A percentile compares a stretch with the other conserved stretches of the same genome.
These are phyloP conservation scores for Rhyacichthys aspro DNA, from an alignment of 2,797 vertebrate genomes.

Conservation along the genomic window DNA sequence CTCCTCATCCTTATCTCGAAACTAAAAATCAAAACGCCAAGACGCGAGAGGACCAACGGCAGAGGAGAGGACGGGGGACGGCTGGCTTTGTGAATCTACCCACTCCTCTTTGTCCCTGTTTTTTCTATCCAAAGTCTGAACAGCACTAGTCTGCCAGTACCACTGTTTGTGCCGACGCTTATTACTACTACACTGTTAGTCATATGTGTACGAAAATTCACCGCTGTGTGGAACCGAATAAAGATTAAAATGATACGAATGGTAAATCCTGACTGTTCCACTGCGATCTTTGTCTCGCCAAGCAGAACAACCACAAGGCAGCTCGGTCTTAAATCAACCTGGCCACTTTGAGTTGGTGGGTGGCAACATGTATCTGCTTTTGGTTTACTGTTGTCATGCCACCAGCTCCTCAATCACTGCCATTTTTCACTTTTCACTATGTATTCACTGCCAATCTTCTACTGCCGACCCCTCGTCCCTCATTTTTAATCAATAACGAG, in stretches of 20 bases:
- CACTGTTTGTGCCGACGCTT: constrained; percentile 57
- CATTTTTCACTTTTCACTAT: constrained; percentile 41
- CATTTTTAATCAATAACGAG: constrained; percentile 30
- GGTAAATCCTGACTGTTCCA: constrained; percentile 39
- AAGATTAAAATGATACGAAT: neutral
- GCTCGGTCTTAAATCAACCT: constrained; percentile 29
- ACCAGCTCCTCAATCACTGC: constrained; percentile 56
- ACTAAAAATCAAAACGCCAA: constrained; percentile 48
- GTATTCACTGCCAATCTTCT: constrained; percentile 54
- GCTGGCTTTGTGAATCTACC: constrained; percentile 1
- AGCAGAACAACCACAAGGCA: constrained; percentile 33
- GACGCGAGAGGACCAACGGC: constrained; percentile 61
- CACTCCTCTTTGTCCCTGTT: constrained; percentile 38
- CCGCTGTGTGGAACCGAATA: constrained; percentile 35
- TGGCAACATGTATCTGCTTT: constrained; percentile 6
- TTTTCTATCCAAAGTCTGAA: constrained; percentile 55
- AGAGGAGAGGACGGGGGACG: constrained; percentile 40
- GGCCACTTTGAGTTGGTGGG: constrained; percentile 11
- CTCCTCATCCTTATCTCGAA: constrained; percentile 26
- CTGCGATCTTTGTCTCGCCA: constrained; percentile 24
- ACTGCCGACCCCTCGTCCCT: constrained; percentile 24
- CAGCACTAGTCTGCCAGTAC: constrained; percentile 72
- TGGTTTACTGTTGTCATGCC: constrained; percentile 3
- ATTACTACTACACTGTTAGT: constrained; percentile 34
- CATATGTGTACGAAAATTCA: constrained; percentile 23